Evolutionary conservation across 1,140 invertebrate genomes (phyloP).

Genomic region (Oedothorax gibbosus): DNA sequence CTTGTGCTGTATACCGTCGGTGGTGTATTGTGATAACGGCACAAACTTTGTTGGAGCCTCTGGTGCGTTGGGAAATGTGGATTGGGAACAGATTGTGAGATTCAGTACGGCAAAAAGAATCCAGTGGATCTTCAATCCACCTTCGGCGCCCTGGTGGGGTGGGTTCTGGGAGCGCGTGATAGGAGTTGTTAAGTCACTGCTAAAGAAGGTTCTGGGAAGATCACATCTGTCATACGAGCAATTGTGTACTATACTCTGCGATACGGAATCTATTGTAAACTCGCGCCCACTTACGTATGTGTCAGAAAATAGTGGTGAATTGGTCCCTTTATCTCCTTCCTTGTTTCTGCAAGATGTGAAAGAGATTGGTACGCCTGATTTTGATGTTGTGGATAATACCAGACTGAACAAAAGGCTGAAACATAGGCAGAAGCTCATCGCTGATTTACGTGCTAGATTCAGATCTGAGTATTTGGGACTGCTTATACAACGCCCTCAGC

Average conservation of each 20-base stretch:
- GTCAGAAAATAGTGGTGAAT: background rate
- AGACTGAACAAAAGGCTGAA: conserved; percentile 15
- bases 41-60: background rate
- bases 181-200: background rate
- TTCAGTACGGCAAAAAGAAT: background rate
- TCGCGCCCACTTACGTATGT: background rate
- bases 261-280: background rate
- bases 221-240: background rate
- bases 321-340: background rate
- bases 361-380: conserved; percentile 6
- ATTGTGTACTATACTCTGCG: background rate
- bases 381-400: background rate
- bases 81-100: background rate
- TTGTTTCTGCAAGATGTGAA: conserved; percentile 17
- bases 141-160: background rate
- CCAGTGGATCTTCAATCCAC: background rate
- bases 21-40: background rate
- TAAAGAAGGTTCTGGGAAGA: background rate
- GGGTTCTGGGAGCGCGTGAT: background rate
- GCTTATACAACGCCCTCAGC: conserved; percentile 2
- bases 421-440: background rate
- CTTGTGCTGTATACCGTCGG: background rate
- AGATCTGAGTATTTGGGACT: conserved; percentile 15
- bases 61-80: no score
- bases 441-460: conserved; percentile 18